Conservation (phyloP, 2,113 vertebrate genomes). For the Mastomys coucha region DNA sequence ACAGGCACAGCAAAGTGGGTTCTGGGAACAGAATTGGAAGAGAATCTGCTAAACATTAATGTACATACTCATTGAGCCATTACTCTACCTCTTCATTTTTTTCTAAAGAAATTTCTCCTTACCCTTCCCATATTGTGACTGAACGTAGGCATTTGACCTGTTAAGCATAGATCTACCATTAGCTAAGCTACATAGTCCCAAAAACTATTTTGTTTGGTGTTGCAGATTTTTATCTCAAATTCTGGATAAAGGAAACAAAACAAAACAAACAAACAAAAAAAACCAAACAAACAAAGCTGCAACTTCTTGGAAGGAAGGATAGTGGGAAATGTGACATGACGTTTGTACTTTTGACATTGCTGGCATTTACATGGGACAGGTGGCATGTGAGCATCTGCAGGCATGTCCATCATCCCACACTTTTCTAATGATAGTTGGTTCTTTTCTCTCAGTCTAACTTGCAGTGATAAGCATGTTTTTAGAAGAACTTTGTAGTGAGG, state of each 20-base stretch:
- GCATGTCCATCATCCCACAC: background rate
- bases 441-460: background rate
- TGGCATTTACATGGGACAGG: background rate
- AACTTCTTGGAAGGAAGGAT: background rate
- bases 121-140: background rate
- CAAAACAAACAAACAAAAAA: background rate
- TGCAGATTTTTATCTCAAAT: too few relatives aligned
- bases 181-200: background rate
- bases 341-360: background rate
- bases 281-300: background rate
- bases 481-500: background rate
- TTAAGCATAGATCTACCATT: background rate
- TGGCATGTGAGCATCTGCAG: background rate
- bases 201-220: background rate
- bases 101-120: background rate
- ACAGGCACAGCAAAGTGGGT: background rate
- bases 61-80: too few relatives aligned
- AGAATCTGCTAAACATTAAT: background rate
- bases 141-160: background rate
- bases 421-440: background rate
- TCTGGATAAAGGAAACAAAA: background rate
- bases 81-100: background rate
- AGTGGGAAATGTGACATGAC: background rate
- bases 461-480: fast-evolving
- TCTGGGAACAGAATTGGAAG: background rate